Base-by-base conservation (phyloP, 2,888 invertebrate species). In the Cistogaster globosa region DNA sequence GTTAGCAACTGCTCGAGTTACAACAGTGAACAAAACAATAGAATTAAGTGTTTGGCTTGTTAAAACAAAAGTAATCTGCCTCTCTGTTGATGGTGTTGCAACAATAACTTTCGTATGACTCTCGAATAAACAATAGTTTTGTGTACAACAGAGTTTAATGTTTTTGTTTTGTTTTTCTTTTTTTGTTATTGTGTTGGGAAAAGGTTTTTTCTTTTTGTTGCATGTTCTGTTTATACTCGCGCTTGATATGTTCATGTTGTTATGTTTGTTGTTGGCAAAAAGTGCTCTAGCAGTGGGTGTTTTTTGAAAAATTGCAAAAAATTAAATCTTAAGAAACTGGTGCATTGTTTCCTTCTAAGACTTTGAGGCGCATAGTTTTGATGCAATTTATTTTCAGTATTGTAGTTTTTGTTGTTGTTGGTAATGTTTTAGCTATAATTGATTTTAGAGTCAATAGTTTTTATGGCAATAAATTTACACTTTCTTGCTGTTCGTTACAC, bases 391-490 rank as follows among this genome's bases (percentile, higher is more conserved):
- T 55, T 62, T 63, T 53, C 42, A n/a, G n/a, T n/a, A n/a, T 51
- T 48, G 11, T 4, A 2, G 42, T 42, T 2, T 42, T 7, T 12
- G 1, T 42, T 42, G 11, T 12, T 42, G 6, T n/a, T 51, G 22
- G 48, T 20, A 5, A 5, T 77, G 51, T 11, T 57, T 32, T 51
- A 48, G 58, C 36, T 69, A 38, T 55, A 62, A 48, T 69, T 84
- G 68, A 53, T 83, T n/a, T 60, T 68, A 51, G 45, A 36, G 6
- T 45, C 77, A 81, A 62, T 74, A 78, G 78, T 65, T 80, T 26
- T 80, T 83, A 65, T 80, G 76, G 84, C 84, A 76, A 71, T 76
- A 76, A 76, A 72, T 84, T 80, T 84, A 80, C 84, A 84, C 76
- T 80, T 77, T 84, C 67, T 80, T 53, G 58, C 58, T 58, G 71